A percentile compares a stretch with the other conserved stretches of the same genome.
phyloP scores from a whole-genome alignment of 1,140 invertebrate species.

The Brachystomella parvula region DNA sequence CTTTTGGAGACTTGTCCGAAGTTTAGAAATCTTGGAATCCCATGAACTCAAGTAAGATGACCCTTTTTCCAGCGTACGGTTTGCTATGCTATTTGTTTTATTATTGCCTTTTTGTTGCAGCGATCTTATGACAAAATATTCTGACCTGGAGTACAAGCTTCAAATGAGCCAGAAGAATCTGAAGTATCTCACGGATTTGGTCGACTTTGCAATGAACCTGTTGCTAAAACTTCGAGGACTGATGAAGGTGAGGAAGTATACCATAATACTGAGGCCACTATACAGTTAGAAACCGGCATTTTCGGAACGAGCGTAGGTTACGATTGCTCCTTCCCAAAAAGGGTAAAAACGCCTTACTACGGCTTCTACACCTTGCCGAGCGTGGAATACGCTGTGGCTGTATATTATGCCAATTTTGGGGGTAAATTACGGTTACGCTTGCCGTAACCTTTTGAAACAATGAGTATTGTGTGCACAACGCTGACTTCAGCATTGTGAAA shows the following conservation, averaged over 20 bases:
- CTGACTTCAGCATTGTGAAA: not conserved
- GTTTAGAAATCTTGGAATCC: not conserved
- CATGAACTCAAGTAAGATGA: not conserved
- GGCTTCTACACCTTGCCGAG: too few relatives aligned
- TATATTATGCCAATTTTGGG: not conserved
- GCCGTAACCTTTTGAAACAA: not conserved
- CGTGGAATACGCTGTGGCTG: too few relatives aligned
- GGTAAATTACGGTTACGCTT: not conserved
- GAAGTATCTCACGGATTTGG: not conserved
- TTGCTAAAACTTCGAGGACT: not conserved
- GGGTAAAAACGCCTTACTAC: too few relatives aligned
- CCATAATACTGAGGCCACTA: too few relatives aligned
- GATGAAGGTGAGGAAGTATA: too few relatives aligned
- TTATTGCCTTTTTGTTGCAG: too few relatives aligned
- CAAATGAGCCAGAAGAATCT: not conserved
- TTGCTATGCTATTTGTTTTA: too few relatives aligned
- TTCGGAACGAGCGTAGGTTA: too few relatives aligned
- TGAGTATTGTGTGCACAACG: not conserved
- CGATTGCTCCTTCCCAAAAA: too few relatives aligned
- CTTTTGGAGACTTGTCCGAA: not conserved
- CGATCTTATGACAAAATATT: not conserved
- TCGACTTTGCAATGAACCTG: not conserved
- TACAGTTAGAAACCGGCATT: too few relatives aligned
- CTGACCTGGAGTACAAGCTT: not conserved
- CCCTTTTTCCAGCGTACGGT: too few relatives aligned